A percentile compares a stretch with the other conserved stretches of the same genome.
phyloP scores from a whole-genome alignment of 2,113 vertebrate species.

The Scalopus aquaticus region DNA sequence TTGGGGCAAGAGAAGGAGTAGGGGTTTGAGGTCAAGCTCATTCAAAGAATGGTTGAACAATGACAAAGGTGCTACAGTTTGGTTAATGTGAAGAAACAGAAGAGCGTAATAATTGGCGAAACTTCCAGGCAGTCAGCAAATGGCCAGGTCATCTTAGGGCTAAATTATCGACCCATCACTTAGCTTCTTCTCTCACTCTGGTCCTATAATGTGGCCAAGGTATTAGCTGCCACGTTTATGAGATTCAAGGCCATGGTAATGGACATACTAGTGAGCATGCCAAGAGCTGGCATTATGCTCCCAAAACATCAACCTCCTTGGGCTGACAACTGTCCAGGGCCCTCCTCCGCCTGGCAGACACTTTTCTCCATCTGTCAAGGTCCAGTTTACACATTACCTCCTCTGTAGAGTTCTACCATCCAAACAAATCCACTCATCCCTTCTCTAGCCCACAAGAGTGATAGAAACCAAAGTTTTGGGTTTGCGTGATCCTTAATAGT shows the following conservation, averaged over 20 bases:
- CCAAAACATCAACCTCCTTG: constrained; percentile 9
- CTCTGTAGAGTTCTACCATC: not conserved
- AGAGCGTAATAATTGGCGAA: not conserved
- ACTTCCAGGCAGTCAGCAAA: not conserved
- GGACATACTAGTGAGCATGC: not conserved
- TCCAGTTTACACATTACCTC: not conserved
- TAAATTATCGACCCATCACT: not conserved
- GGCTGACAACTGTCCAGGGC: not conserved
- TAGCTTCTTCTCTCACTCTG: not conserved
- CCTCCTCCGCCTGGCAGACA: not conserved
- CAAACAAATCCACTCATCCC: not conserved
- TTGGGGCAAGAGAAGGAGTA: not conserved
- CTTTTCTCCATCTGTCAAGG: not conserved
- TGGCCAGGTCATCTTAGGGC: not conserved
- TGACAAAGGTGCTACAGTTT: not conserved
- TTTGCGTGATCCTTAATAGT: not conserved
- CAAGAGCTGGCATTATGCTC: not conserved
- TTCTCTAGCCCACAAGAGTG: not conserved
- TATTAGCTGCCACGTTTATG: not conserved
- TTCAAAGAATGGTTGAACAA: not conserved
- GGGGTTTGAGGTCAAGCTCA: not conserved
- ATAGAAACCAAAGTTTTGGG: not conserved
- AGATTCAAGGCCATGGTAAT: not conserved
- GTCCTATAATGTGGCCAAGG: not conserved
- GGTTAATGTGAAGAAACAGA: not conserved